phyloP scores from a whole-genome alignment of 2,113 vertebrate species.

The Halcyon senegalensis region DNA sequence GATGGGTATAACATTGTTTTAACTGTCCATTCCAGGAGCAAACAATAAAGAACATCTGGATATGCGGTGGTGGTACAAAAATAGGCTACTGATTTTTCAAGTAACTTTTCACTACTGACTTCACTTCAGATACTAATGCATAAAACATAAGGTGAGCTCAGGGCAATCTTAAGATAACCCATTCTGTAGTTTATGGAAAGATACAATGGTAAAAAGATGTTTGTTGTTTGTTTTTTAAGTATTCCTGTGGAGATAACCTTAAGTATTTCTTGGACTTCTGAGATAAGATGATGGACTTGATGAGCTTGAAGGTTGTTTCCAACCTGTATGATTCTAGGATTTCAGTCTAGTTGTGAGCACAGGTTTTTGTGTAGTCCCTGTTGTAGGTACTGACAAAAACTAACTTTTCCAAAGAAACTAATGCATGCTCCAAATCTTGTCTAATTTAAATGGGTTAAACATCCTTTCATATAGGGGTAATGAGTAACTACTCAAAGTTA shows the following conservation, averaged over 20 bases:
- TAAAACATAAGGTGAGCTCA: background rate
- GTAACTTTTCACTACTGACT: background rate
- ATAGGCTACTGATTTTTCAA: background rate
- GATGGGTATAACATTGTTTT: background rate
- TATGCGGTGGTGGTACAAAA: background rate
- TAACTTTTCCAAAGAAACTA: background rate
- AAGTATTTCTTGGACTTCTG: background rate
- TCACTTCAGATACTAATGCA: background rate
- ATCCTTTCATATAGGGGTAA: background rate
- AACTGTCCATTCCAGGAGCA: background rate
- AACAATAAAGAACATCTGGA: background rate
- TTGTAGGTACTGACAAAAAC: background rate
- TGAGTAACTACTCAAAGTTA: background rate
- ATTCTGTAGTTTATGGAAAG: background rate
- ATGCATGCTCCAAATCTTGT: background rate
- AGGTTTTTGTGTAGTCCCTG: background rate
- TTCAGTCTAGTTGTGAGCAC: background rate
- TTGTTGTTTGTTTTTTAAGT: background rate
- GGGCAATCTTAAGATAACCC: background rate
- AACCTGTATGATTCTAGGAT: background rate
- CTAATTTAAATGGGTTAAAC: background rate
- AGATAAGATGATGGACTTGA: too few species aligned
- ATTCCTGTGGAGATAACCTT: background rate
- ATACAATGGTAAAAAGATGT: background rate
- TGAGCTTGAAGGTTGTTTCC: too few species aligned